Base-by-base conservation (phyloP, 2,888 invertebrate genomes). In the Malacosoma neustria region DNA sequence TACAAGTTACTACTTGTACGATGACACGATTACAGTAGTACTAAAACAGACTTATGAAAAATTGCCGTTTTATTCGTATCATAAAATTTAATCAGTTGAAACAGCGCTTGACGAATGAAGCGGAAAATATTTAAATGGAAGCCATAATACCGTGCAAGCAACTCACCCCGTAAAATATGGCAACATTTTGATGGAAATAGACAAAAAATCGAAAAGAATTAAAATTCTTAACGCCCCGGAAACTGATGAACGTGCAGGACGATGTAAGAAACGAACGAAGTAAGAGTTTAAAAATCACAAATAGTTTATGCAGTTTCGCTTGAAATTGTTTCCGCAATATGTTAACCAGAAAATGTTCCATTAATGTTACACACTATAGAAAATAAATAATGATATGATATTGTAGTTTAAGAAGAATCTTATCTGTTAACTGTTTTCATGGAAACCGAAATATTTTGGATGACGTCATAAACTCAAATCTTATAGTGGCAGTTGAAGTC, bases 81-180 rank as follows among this genome's bases (percentile, higher is more conserved):
- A 61, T 66, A 72, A 70, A 63, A 58, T 70, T 61, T 67, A 77
- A 81, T 77, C 60, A 72, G 57, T 54, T 53, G 54, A 71, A 82
- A 84, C 76, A 74, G 61, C 56, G 73, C 73, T 54, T 80, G 67
- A 71, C 84, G 79, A 85, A 85, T 84, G 81, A 47, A 72, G 68
- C 80, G 75, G 73, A 84, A 85, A 84, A 84, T 81, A 74, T 79
- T 77, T 75, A 81, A 85, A 84, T 84, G 72, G 75, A 76, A 81
- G 74, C 62, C 66, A 74, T 72, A 84, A 77, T 77, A 79, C 68
- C 80, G 71, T 80, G 71, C 62, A 64, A 63, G 57, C 54, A 49
- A 51, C 59, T 54, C 64, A 64, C 51, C 52, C 65, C 68, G 68
- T 80, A 73, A 85, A 82, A 81, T 85, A 84, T 84, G 73, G 59